These are phyloP conservation scores for Madoqua kirkii DNA, from an alignment of 2,113 vertebrate genomes.

Conservation along the genomic window DNA sequence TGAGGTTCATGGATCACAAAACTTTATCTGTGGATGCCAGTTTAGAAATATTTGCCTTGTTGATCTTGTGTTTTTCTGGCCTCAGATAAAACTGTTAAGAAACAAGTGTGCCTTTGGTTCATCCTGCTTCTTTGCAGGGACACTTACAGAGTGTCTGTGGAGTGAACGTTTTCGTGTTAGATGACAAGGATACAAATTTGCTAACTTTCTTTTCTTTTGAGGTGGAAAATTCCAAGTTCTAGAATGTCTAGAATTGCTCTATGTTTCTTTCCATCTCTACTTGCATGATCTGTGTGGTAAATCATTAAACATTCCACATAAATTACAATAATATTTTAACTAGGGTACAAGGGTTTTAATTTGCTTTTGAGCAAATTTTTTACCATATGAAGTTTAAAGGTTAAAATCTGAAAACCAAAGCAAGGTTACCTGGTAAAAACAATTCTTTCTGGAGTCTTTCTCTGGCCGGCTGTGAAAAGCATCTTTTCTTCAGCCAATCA, in stretches of 20 bases:
- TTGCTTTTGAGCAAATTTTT: neutral
- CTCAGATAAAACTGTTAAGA: neutral
- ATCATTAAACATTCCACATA: neutral
- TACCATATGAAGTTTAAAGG: neutral
- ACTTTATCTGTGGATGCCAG: neutral
- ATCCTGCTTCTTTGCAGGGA: neutral
- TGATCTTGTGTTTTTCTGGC: neutral
- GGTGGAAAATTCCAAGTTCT: neutral
- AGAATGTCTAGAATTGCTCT: neutral
- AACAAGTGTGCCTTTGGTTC: neutral
- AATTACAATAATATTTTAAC: neutral
- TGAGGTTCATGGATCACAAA: neutral
- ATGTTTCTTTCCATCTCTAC: neutral
- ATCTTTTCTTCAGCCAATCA: constrained; percentile 91
- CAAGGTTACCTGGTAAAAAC: constrained; percentile 87
- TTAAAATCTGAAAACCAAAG: neutral
- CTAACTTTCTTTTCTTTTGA: neutral
- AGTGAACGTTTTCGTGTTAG: neutral
- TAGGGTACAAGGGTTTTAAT: neutral
- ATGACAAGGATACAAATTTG: neutral
- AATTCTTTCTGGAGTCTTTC: constrained; percentile 84
- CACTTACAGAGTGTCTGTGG: accelerated
- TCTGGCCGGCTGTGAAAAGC: constrained; percentile 90
- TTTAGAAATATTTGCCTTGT: neutral
- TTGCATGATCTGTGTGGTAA: neutral